Percentiles rank a stretch among this genome's conserved stretches.
phyloP scores from a whole-genome alignment of 2,113 vertebrate species.

The Otocyon megalotis region DNA sequence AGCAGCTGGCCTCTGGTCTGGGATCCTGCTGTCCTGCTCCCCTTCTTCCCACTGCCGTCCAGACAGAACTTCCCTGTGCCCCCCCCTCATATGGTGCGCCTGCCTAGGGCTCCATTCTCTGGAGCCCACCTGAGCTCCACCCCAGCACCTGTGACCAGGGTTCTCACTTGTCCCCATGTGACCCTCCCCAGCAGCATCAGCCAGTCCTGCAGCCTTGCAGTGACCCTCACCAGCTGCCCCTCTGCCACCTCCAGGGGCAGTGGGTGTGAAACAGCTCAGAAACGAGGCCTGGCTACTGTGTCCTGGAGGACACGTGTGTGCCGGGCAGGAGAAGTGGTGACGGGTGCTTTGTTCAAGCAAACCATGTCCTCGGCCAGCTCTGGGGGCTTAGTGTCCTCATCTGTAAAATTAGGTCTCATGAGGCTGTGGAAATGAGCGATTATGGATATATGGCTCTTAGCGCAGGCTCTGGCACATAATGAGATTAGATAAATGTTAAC shows the following conservation, averaged over 20 bases:
- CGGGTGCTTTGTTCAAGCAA: neutral
- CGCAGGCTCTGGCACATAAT: neutral
- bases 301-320: fast-evolving
- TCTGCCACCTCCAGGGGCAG: neutral
- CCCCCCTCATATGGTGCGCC: fast-evolving
- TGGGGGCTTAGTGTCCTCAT: neutral
- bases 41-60: neutral
- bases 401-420: neutral
- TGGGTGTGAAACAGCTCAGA: neutral
- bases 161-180: neutral
- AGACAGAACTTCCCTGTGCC: neutral
- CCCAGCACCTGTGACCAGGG: neutral
- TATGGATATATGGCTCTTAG: fast-evolving
- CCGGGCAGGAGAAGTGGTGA: no score
- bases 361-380: neutral
- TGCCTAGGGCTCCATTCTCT: neutral
- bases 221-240: neutral
- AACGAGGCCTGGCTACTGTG: neutral
- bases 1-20: neutral
- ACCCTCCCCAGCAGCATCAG: neutral
- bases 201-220: neutral
- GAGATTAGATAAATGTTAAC: neutral
- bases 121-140: neutral
- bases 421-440: neutral
- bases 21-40: neutral